These are phyloP conservation scores for Macquaria ambigua DNA, from an alignment of 2,113 vertebrate species.

Conservation along the genomic window DNA sequence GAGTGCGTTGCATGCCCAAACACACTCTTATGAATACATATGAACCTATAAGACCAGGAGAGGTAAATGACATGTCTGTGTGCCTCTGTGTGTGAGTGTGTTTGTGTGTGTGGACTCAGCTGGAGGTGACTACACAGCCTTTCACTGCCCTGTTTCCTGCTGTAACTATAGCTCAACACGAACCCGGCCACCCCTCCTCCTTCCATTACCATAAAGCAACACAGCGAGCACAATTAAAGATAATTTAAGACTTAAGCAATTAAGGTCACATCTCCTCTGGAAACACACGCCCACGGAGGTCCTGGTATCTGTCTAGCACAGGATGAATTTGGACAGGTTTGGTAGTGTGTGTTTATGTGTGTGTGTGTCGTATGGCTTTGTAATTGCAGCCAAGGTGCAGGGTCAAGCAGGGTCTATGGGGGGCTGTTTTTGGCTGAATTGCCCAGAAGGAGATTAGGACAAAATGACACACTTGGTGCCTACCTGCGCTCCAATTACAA, in stretches of 20 bases:
- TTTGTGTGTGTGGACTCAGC: slow-evolving; percentile 80
- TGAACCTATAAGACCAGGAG: neutral
- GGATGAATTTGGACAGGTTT: slow-evolving; percentile 86
- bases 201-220: slow-evolving; percentile 80
- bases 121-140: slow-evolving; percentile 81
- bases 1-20: neutral
- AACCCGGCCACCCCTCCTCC: slow-evolving; percentile 31
- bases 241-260: slow-evolving; percentile 90
- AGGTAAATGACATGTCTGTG: slow-evolving; percentile 20
- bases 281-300: slow-evolving; percentile 82
- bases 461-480: slow-evolving; percentile 71
- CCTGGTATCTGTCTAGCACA: slow-evolving; percentile 80
- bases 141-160: slow-evolving; percentile 75
- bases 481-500: slow-evolving; percentile 73
- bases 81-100: slow-evolving; percentile 42
- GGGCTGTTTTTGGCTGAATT: slow-evolving; percentile 68
- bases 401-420: slow-evolving; percentile 80
- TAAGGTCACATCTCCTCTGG: slow-evolving; percentile 84
- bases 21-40: neutral
- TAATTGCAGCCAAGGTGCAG: slow-evolving; percentile 73
- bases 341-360: slow-evolving; percentile 63
- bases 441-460: slow-evolving; percentile 78
- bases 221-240: slow-evolving; percentile 86
- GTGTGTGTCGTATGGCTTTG: slow-evolving; percentile 42
- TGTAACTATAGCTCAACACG: slow-evolving; percentile 71